Base-by-base conservation (phyloP, 2,113 vertebrate species). In the Charina bottae region DNA sequence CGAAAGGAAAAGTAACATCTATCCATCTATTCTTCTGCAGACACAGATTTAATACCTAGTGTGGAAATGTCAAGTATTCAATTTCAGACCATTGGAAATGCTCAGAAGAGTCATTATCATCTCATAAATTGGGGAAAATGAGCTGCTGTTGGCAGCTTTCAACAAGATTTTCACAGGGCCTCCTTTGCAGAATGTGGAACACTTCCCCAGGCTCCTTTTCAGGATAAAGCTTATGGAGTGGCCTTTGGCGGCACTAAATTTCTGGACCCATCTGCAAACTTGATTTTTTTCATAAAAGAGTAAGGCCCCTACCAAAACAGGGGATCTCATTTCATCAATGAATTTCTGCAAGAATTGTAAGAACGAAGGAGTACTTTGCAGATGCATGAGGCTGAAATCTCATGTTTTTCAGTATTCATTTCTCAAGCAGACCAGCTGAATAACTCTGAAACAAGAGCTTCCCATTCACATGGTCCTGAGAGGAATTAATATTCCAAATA, bases 131-230 rank as follows among this genome's bases (percentile, higher is more conserved):
- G 42, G 24, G 37, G 42, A 24, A 90, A 90, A 78, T 60, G 89
- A 90, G 42, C 83, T 7, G 42, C 56, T 90, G 83, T 90, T 85
- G 78, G 55, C 56, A 85, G 56, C 78, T 90, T 90, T 60, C 78
- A 49, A 49, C 55, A 19, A 33, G 42, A 10, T 21, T 85, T 85
- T 85, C 58, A 84, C 64, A 53, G 5, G 56, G 83, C 28, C 28
- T 3, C 26, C 13, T 37, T 59, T 60, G 56, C 24, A 24, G 33
- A 58, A 6, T 5, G 72, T 0, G 2, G 88, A 89, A 23, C 5
- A 28, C 10, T 4, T 42, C 26, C 33, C 33, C 54, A 12, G 13
- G 56, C 33, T 6, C 12, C 19, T 8, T 49, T 49, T 26, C 26
- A 49, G 42, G 85, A 28, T 12, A 10, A n/a, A 11, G 13, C 6